These are phyloP conservation scores for Rhorus exstirpatorius DNA, from an alignment of 2,888 invertebrate species.

Conservation along the genomic window DNA sequence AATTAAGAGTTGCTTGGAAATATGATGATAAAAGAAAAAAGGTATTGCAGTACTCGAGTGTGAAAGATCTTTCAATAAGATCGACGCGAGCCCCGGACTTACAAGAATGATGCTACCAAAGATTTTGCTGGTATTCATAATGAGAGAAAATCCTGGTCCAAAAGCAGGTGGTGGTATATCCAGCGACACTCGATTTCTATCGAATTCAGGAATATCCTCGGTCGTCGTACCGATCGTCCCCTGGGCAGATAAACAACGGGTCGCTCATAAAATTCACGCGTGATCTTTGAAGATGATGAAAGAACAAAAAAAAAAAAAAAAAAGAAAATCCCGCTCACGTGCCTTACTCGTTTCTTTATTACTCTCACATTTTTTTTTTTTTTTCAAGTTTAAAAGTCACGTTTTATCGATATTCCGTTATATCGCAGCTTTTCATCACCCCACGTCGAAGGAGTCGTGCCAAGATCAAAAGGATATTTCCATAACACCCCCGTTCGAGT, in stretches of 20 bases:
- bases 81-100: slow-evolving; percentile 75
- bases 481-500: slow-evolving; percentile 4
- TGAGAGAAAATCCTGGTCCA: slow-evolving; percentile 90
- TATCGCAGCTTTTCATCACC: slow-evolving; percentile 34
- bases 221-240: slow-evolving; percentile 82
- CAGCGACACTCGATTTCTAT: slow-evolving; percentile 88
- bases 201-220: slow-evolving; percentile 87
- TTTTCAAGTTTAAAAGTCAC: neutral
- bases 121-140: slow-evolving; percentile 90
- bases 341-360: neutral
- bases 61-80: neutral
- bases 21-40: slow-evolving; percentile 1
- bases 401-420: neutral
- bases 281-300: slow-evolving; percentile 1
- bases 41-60: neutral
- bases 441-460: slow-evolving; percentile 36
- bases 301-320: slow-evolving; percentile 11
- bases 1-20: no score
- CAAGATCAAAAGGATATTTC: slow-evolving; percentile 7
- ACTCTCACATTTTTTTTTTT: slow-evolving; percentile 13
- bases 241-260: slow-evolving; percentile 71
- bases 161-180: slow-evolving; percentile 90
- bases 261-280: slow-evolving; percentile 20
- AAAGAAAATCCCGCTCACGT: neutral
- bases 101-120: slow-evolving; percentile 90